Conservation (phyloP, 2,113 vertebrate species). For the Astur gentilis region DNA sequence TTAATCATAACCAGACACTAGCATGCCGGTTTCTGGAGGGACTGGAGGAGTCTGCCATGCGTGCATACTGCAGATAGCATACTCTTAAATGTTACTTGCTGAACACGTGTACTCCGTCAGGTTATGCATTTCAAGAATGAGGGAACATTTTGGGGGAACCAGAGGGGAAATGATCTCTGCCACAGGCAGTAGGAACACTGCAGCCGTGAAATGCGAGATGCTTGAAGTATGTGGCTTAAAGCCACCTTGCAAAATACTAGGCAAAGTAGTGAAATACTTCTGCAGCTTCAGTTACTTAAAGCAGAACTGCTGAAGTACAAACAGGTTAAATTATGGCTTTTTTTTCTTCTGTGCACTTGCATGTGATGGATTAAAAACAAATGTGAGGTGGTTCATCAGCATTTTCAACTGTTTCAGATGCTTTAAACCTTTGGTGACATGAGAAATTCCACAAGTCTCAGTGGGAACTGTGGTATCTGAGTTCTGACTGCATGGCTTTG, state of each 20-base stretch:
- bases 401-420: not conserved
- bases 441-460: not conserved
- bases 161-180: not conserved
- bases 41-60: not conserved
- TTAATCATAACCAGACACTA: conserved; percentile 8
- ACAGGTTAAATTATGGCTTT: not conserved
- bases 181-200: not conserved
- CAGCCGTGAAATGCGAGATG: not conserved
- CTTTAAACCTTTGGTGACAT: not conserved
- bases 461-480: not conserved
- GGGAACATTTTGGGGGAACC: not conserved
- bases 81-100: not conserved
- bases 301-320: not conserved
- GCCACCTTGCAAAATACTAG: not conserved
- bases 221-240: not conserved
- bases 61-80: not conserved
- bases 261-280: not conserved
- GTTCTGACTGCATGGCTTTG: not conserved
- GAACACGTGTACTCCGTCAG: not conserved
- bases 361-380: not conserved
- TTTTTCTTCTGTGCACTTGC: not conserved
- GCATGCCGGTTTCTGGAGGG: not conserved
- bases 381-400: accelerated
- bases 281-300: not conserved
- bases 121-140: not conserved